Conservation (phyloP, 2,113 vertebrate genomes). For the Panurus biarmicus region DNA sequence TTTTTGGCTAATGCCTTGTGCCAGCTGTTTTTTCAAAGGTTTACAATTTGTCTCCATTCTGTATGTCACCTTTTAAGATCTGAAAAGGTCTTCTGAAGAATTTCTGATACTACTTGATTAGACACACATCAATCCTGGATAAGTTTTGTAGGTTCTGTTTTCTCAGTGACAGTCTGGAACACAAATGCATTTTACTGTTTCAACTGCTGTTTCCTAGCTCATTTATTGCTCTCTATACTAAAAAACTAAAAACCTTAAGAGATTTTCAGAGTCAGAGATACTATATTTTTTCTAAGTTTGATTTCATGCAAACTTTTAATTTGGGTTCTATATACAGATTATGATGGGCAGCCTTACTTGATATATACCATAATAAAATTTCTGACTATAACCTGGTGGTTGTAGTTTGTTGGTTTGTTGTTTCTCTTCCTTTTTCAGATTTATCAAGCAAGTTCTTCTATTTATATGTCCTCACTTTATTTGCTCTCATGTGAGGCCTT, state of each 20-base stretch:
- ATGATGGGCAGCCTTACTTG: not conserved
- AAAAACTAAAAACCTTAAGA: not conserved
- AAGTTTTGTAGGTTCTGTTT: not conserved
- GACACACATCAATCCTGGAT: rapidly evolving
- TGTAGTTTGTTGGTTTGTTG: not conserved
- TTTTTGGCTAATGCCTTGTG: not conserved
- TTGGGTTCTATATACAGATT: not conserved
- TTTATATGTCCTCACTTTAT: not conserved
- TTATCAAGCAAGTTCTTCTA: not conserved
- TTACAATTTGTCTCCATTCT: not conserved
- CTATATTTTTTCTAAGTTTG: not conserved
- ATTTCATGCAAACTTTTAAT: not conserved
- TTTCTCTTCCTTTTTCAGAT: not conserved
- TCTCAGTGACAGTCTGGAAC: not conserved
- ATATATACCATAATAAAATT: not conserved
- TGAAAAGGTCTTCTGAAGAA: not conserved
- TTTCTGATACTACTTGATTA: not conserved
- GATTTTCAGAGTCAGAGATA: not conserved
- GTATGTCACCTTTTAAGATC: not conserved
- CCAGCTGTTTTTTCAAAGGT: not conserved
- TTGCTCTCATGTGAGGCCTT: not conserved
- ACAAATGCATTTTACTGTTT: not conserved
- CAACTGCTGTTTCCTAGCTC: not conserved
- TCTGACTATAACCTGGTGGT: not conserved
- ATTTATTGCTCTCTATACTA: not conserved